These are phyloP conservation scores for Plectropomus leopardus DNA, from an alignment of 2,113 vertebrate species.

Conservation along the genomic window DNA sequence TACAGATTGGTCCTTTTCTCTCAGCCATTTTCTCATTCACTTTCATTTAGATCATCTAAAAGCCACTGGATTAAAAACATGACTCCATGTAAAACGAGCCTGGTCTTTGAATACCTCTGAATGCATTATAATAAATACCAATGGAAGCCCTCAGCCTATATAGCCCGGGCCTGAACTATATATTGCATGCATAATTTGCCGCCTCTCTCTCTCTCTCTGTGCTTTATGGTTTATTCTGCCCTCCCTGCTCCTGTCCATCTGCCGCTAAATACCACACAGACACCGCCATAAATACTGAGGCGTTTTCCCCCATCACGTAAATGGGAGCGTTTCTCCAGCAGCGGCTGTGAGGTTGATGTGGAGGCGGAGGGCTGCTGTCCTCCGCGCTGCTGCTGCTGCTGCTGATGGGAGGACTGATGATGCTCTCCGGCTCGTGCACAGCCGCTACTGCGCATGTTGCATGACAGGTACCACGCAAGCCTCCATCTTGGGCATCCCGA, in stretches of 20 bases:
- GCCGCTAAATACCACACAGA: constrained; percentile 21
- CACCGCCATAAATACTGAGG: constrained; percentile 36
- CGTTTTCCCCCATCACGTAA: constrained; percentile 46
- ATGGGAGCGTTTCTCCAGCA: constrained; percentile 5
- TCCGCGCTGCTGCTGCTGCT: constrained; percentile 54
- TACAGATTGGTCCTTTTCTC: too few relatives aligned
- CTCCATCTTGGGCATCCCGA: constrained; percentile 87
- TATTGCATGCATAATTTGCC: neutral
- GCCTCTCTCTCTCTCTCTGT: neutral
- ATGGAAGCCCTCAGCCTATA: neutral
- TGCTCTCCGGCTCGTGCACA: constrained; percentile 61
- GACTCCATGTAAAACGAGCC: neutral
- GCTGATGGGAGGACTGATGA: constrained; percentile 58
- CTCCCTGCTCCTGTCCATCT: constrained; percentile 19
- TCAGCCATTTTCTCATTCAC: neutral
- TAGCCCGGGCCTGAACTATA: neutral
- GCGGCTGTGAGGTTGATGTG: constrained; percentile 11
- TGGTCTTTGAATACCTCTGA: neutral
- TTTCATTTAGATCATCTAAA: neutral
- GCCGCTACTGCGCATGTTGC: constrained; percentile 86
- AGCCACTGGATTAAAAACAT: neutral
- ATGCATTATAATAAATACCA: neutral
- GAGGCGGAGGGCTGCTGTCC: constrained; percentile 71
- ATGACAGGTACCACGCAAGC: constrained; percentile 84
- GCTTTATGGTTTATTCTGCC: constrained; percentile 13